phyloP scores from a whole-genome alignment of 2,113 vertebrate genomes.

The Rhinopomastus cyanomelas region DNA sequence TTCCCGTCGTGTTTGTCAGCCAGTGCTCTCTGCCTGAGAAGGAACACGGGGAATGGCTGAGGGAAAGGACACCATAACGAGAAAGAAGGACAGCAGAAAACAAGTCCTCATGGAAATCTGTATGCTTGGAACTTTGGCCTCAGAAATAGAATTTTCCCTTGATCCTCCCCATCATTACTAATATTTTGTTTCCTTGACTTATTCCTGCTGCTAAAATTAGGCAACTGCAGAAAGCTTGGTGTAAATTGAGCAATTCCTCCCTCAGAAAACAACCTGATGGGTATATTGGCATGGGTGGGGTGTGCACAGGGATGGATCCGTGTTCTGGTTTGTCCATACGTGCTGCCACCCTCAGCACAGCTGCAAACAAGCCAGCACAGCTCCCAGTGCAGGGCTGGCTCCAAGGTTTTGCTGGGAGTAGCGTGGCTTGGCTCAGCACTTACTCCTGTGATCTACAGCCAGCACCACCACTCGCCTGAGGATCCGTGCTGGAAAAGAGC shows the following conservation, averaged over 20 bases:
- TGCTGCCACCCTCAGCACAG: not conserved
- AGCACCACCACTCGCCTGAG: not conserved
- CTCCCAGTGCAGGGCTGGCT: fast-evolving
- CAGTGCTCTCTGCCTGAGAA: not conserved
- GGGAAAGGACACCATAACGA: not conserved
- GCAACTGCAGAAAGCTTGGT: not conserved
- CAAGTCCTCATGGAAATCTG: not conserved
- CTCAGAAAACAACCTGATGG: not conserved
- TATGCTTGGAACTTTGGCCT: not conserved
- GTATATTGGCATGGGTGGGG: not conserved
- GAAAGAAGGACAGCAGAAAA: not conserved
- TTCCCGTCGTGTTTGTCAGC: not conserved
- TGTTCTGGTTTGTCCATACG: not conserved
- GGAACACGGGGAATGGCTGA: not conserved
- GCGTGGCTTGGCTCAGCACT: fast-evolving
- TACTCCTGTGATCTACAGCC: not conserved
- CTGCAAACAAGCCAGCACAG: not conserved
- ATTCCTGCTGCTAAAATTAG: not conserved
- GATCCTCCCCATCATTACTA: not conserved
- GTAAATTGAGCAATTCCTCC: not conserved
- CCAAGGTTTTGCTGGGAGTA: not conserved
- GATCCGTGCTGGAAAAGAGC: constrained; percentile 14
- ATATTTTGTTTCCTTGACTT: not conserved
- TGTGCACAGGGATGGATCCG: not conserved
- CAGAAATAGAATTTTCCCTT: not conserved